These are phyloP conservation scores for Barnardius zonarius DNA, from an alignment of 2,113 vertebrate genomes.

Conservation along the genomic window DNA sequence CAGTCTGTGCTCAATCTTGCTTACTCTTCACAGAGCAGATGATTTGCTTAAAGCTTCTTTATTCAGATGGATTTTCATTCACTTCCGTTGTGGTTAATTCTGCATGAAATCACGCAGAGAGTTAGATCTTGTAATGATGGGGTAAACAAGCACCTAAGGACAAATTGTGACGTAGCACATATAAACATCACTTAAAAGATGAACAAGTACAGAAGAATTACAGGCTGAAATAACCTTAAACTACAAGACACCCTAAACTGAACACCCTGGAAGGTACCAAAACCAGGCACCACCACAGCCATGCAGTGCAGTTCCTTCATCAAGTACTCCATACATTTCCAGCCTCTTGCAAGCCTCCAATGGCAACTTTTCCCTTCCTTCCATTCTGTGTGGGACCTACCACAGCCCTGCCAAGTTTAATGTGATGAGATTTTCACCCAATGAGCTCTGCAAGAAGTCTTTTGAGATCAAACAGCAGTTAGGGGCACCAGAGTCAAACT, in stretches of 20 bases:
- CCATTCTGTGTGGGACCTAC: not conserved
- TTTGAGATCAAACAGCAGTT: not conserved
- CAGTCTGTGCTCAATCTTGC: not conserved
- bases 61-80: not conserved
- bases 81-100: not conserved
- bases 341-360: not conserved
- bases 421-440: not conserved
- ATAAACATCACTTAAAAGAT: not conserved
- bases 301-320: not conserved
- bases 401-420: not conserved
- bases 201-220: not conserved
- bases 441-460: rapidly evolving
- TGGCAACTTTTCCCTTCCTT: not conserved
- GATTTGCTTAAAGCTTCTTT: not conserved
- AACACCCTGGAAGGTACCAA: not conserved
- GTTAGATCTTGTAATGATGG: not conserved
- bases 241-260: not conserved
- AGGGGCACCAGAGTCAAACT: not conserved
- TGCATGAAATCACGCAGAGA: not conserved
- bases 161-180: not conserved
- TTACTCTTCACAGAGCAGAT: not conserved
- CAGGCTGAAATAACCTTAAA: not conserved
- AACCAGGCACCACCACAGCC: not conserved
- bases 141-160: not conserved
- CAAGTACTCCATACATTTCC: not conserved